These are phyloP conservation scores for Conger conger DNA, from an alignment of 2,113 vertebrate species.

Conservation along the genomic window DNA sequence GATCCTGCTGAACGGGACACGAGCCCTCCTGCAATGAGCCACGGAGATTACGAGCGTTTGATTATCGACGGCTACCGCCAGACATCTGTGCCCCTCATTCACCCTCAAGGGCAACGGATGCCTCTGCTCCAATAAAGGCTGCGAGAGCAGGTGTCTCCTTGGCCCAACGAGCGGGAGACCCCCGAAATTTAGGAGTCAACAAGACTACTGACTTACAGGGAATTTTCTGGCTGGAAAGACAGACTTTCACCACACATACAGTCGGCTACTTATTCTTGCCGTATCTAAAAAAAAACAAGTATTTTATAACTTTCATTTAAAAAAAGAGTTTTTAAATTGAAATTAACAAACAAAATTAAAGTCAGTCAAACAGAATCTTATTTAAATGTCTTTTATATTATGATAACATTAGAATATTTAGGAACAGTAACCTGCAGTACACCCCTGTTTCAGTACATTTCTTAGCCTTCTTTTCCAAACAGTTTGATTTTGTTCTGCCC, in stretches of 20 bases:
- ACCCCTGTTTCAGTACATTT: too few species aligned
- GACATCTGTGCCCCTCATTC: conserved; percentile 48
- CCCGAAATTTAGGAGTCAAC: neutral
- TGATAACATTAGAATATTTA: too few species aligned
- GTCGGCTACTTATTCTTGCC: too few species aligned
- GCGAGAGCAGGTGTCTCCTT: conserved; percentile 37
- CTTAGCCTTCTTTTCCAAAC: too few species aligned
- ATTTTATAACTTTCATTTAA: too few species aligned
- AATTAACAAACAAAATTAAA: too few species aligned
- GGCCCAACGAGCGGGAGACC: neutral
- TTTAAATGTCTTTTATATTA: too few species aligned
- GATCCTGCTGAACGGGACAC: conserved; percentile 52
- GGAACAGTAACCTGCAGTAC: too few species aligned
- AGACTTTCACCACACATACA: neutral
- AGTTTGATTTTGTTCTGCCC: too few species aligned
- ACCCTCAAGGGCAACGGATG: conserved; percentile 8
- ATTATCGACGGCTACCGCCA: conserved; percentile 24
- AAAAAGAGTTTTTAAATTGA: too few species aligned
- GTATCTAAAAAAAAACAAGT: too few species aligned
- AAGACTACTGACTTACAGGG: neutral
- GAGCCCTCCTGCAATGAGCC: conserved; percentile 49
- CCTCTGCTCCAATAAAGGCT: neutral
- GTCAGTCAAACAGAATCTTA: too few species aligned
- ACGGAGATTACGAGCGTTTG: conserved; percentile 4
- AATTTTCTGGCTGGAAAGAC: neutral